These are phyloP conservation scores for Megaustenia siamemsis DNA, from an alignment of 2,888 invertebrate species.

Conservation along the genomic window DNA sequence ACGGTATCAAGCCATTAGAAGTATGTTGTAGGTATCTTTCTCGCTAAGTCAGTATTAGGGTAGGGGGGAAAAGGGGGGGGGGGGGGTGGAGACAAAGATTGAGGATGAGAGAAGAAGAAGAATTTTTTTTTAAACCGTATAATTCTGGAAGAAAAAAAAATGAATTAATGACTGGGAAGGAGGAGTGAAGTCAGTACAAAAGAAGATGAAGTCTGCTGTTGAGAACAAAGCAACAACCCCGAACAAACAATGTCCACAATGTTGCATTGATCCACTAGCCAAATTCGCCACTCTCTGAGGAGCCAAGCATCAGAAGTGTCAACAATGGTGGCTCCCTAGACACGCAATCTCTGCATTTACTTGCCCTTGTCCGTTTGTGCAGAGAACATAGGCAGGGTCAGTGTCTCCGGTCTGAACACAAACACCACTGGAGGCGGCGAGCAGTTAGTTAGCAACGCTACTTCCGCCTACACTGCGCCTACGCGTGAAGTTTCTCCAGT, in stretches of 20 bases:
- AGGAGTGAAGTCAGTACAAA: too few relatives aligned
- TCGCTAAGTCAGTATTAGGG: too few relatives aligned
- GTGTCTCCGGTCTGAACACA: not conserved
- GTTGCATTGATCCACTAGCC: slow-evolving; percentile 1
- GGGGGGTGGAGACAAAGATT: too few relatives aligned
- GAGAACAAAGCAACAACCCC: slow-evolving; percentile 17
- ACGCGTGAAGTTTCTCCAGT: not conserved
- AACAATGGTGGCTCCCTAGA: slow-evolving; percentile 21
- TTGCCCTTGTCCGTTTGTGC: not conserved
- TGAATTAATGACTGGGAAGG: too few relatives aligned
- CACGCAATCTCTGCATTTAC: not conserved
- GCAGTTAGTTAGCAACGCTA: not conserved
- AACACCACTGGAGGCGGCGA: not conserved
- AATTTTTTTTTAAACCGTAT: too few relatives aligned
- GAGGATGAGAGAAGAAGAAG: too few relatives aligned
- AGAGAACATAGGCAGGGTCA: not conserved
- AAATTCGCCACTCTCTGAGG: slow-evolving; percentile 1
- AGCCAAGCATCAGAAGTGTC: not conserved
- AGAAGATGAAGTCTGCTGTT: not conserved
- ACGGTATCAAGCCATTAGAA: too few relatives aligned
- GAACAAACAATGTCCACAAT: slow-evolving; percentile 9
- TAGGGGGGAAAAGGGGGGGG: too few relatives aligned
- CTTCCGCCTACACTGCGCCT: not conserved
- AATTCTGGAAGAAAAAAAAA: too few relatives aligned
- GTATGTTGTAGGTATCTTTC: too few relatives aligned